Base-by-base conservation (phyloP, 2,113 vertebrate species). In the Esox niger region DNA sequence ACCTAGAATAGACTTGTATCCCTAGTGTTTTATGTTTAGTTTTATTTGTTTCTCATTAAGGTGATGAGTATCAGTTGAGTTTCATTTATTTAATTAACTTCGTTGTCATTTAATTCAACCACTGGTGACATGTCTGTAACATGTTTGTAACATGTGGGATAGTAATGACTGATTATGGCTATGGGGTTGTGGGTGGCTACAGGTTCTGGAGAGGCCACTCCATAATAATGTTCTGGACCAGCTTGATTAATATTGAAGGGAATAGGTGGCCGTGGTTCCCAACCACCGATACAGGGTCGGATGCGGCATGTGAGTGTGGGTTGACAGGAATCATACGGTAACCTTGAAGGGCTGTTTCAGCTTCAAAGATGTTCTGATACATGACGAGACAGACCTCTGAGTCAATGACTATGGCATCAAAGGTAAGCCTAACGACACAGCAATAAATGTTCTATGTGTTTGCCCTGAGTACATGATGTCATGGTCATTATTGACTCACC, bases 391-490 rank as follows among this genome's bases (percentile, higher is more conserved):
- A 71, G 86, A 86, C 86, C 82, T 80, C 85, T 85, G 79, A 86
- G 83, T 88, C 84, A 79, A 30, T 83, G 79, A 81, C 73, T 63
- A 84, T 82, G 85, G 77, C 80, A 76, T 87, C 80, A 86, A 79
- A 84, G 85, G 78, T 84, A 83, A 87, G 80, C 83, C 84, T 88
- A 86, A 87, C 78, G 80, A 85, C 87, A 86, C 87, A 92, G 89
- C 91, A 92, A 91, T 92, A 92, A 92, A 89, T 87, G 86, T 87
- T 87, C 73, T 69, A 87, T 85, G 84, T 90, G 85, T 88, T 78
- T 87, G 85, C 88, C 88, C 88, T 81, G 79, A 81, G 70, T 80
- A 63, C 82, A 81, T 77, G 75, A 89, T 82, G 77, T 88, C 84
- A 79, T 43, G 17, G 80, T 88, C 82, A 75, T 86, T 87, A 77